phyloP scores from a whole-genome alignment of 2,113 vertebrate species.

The Machaerirhynchus nigripectus region DNA sequence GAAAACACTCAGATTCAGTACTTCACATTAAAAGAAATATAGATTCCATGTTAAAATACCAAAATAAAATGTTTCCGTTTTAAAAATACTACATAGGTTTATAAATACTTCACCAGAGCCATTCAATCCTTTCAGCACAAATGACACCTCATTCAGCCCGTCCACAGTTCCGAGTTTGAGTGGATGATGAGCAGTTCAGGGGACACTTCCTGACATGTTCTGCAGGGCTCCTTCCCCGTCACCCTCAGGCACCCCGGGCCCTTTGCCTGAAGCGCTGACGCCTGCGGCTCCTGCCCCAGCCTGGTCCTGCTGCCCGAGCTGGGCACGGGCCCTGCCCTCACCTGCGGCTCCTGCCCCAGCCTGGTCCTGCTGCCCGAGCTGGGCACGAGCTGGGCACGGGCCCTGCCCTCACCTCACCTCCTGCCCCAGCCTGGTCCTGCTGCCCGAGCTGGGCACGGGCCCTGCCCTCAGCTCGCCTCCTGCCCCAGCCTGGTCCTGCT shows the following conservation, averaged over 20 bases:
- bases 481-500: background rate
- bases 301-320: background rate
- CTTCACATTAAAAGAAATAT: background rate
- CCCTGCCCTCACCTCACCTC: background rate
- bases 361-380: background rate
- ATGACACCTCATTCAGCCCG: background rate
- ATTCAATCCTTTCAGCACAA: background rate
- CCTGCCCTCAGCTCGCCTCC: background rate
- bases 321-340: background rate
- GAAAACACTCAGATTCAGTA: background rate
- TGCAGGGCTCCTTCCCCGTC: background rate
- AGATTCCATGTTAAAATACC: background rate
- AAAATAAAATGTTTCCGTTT: background rate
- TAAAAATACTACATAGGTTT: background rate
- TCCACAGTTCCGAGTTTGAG: background rate
- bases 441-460: no score
- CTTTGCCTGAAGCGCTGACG: background rate
- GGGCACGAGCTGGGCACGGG: no score
- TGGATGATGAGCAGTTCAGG: background rate
- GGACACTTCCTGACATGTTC: background rate
- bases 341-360: background rate
- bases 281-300: fast-evolving
- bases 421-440: background rate
- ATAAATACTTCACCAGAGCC: background rate
- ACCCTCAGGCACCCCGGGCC: background rate